Base-by-base conservation (phyloP, 2,888 invertebrate genomes). In the Drepanosiphum platanoidis region DNA sequence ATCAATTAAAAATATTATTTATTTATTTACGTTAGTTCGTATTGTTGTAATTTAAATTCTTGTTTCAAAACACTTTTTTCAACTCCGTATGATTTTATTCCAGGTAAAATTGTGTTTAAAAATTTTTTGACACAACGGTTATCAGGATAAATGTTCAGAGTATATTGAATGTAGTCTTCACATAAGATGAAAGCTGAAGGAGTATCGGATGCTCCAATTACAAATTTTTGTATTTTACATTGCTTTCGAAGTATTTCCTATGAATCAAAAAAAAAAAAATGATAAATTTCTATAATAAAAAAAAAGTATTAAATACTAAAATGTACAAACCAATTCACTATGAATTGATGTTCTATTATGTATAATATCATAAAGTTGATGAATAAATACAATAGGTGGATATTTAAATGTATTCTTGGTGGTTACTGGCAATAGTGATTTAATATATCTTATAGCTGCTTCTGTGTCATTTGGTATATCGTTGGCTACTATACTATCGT, bases 391-490 rank as follows among this genome's bases (percentile, higher is more conserved):
- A 34, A 87, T 77, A 7, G 86, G 86, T 13, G 86, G 86, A 5
- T 83, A 80, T 39, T 77, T 72, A 18, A 72, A 83, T n/a, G 82
- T 86, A 22, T 71, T n/a, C 0, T 61, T 58, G 58, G 64, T 0
- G 36, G 46, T 75, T 15, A 32, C 13, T 18, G 84, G 84, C 30
- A 87, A 64, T 11, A 80, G 42, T 42, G 82, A 74, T 39, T 82
- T 86, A n/a, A 87, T 81, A 75, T 72, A 86, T 13, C n/a, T 68
- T 61, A 87, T 82, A 4, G 86, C 87, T 30, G 86, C 86, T 82
- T 87, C 87, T 15, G 87, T 87, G 86, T 87, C 87, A 71, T 86
- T 86, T 4, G 75, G 81, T 22, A 86, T 30, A 52, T 68, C 80
- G 39, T n/a, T 77, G 18, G 42, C 22, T 4, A 32, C 30, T 68